Base-by-base conservation (phyloP, 2,113 vertebrate genomes). In the Plotosus lineatus region DNA sequence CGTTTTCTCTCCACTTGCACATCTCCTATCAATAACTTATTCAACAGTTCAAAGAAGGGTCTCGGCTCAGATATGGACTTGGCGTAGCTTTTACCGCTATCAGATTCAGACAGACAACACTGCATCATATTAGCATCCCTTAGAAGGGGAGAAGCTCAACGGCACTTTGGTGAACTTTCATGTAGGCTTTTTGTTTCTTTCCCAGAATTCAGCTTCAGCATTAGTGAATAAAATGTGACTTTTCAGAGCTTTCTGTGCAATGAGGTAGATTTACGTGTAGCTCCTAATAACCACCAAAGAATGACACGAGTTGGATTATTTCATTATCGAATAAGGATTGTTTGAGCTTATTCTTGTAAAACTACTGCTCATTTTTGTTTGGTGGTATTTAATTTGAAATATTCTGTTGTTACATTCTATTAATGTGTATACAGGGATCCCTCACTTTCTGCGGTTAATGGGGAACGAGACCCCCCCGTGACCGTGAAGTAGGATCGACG, bases 1-100 rank as follows among this genome's bases (percentile, higher is more conserved):
- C 91, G 89, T 89, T 89, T 93, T 92, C 86, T 90, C 89, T 89
- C 88, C 83, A 46, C 51, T 65, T 51, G 51, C 74, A 77, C 77
- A 81, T 83, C 73, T 86, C 56, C 77, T 69, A 50, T 75, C 61
- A 71, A 75, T 71, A 79, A 85, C 56, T 61, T 75, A 85, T 82
- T 73, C 26, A 26, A 58, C 46, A 56, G 46, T 83, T 40, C 23
- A 40, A 65, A 77, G 81, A 77, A 50, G 79, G 40, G 63, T 50
- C 61, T 69, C 28, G 6, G n/a, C 50, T 40, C 6, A 28, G 66
- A 48, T 56, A 21, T 28, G 26, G 31, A 60, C 51, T 75, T 46
- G 23, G 12, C 26, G 26, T 69, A 79, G 63, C 72, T 74, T 82
- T 82, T 76, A 85, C 26, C 21, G 68, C 69, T 76, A 40, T 5